phyloP scores from a whole-genome alignment of 2,113 vertebrate species.

The Thermophis baileyi region DNA sequence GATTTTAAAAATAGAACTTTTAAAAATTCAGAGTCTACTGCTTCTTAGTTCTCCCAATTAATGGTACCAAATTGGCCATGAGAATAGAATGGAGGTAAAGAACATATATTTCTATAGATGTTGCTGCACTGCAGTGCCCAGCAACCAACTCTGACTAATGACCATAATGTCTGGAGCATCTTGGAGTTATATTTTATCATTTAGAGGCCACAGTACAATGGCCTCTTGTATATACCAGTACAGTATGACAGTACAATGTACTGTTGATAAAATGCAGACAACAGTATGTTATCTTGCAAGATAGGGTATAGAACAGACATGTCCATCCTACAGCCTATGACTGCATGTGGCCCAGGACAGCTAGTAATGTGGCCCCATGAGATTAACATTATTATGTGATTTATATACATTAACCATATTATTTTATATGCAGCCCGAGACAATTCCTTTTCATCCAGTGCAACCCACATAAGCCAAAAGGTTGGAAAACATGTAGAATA shows the following conservation, averaged over 20 bases:
- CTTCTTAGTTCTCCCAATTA: not conserved
- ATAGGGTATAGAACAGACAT: not conserved
- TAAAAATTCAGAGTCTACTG: not conserved
- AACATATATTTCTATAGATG: not conserved
- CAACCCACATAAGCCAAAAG: not conserved
- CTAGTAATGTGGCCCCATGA: not conserved
- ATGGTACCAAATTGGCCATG: not conserved
- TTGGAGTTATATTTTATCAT: not conserved
- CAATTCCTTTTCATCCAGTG: not conserved
- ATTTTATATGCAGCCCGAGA: not conserved
- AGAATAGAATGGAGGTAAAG: not conserved
- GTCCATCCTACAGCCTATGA: not conserved
- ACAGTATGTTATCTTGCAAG: not conserved
- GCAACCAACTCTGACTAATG: not conserved
- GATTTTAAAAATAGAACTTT: not conserved
- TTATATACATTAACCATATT: not conserved
- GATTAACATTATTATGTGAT: not conserved
- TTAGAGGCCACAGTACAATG: not conserved
- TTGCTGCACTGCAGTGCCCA: not conserved
- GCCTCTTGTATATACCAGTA: no score
- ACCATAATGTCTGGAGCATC: not conserved
- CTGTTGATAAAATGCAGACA: not conserved
- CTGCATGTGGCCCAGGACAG: not conserved
- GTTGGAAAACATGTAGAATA: not conserved
- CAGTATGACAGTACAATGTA: not conserved